Evolutionary conservation across 2,113 vertebrate species (phyloP).

Genomic region (Pollimyrus isidori): DNA sequence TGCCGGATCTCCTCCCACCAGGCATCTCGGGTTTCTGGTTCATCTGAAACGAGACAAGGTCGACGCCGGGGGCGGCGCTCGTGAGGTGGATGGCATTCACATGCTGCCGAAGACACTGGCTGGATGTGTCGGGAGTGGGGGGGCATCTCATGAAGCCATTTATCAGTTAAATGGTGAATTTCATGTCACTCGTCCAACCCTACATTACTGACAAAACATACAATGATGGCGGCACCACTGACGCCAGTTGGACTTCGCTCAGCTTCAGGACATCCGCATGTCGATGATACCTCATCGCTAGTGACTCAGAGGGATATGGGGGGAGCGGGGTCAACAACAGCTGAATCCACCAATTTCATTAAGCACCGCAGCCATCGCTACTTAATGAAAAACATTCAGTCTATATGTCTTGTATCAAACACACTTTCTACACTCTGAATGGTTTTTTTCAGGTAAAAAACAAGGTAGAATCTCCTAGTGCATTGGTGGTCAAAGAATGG

Average conservation of each 20-base stretch:
- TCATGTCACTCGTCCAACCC: constrained; percentile 35
- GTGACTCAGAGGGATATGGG: neutral
- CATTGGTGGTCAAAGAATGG: neutral
- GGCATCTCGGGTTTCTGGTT: constrained; percentile 94
- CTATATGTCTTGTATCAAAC: neutral
- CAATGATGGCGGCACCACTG: constrained; percentile 10
- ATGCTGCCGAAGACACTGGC: neutral
- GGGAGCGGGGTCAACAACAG: neutral
- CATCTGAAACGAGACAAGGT: constrained; percentile 77
- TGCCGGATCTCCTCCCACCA: constrained; percentile 99
- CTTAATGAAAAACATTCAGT: constrained; percentile 20
- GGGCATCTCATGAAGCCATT: constrained; percentile 8
- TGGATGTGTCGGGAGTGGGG: neutral
- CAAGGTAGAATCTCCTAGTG: neutral
- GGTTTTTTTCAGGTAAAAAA: neutral
- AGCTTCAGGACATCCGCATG: neutral
- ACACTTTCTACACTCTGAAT: neutral
- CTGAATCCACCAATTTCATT: constrained; percentile 18
- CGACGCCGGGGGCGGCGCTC: too few relatives aligned
- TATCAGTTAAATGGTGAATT: constrained; percentile 32
- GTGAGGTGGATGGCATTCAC: neutral
- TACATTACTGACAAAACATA: constrained; percentile 37
- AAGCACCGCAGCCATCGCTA: constrained; percentile 9
- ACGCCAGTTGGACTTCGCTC: neutral
- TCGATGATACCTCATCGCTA: neutral